These are phyloP conservation scores for Petrocephalus zakoni DNA, from an alignment of 2,113 vertebrate species.

Conservation along the genomic window DNA sequence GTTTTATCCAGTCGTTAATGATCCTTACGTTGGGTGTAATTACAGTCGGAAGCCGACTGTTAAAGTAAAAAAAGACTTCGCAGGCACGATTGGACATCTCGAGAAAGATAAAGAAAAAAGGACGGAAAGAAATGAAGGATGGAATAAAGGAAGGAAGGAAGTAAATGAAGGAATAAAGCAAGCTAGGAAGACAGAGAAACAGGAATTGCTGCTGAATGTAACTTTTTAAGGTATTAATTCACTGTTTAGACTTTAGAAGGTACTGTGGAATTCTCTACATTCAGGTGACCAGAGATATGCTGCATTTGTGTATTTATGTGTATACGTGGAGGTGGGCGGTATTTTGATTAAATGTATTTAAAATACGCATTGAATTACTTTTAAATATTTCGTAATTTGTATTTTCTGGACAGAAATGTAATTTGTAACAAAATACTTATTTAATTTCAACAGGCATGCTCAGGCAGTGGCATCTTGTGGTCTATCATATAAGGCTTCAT, in stretches of 20 bases:
- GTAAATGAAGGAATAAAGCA: too few species aligned
- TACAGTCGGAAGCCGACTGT: neutral
- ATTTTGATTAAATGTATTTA: too few species aligned
- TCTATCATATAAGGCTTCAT: too few species aligned
- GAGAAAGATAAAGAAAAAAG: neutral
- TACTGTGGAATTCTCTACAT: neutral
- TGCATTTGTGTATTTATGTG: too few species aligned
- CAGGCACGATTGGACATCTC: neutral
- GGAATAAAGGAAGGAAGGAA: too few species aligned
- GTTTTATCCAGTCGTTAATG: neutral
- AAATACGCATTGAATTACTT: too few species aligned
- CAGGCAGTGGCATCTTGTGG: too few species aligned
- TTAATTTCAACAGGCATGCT: too few species aligned
- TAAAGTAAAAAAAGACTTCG: neutral
- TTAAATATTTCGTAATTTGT: too few species aligned
- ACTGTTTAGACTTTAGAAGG: neutral
- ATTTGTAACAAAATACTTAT: too few species aligned
- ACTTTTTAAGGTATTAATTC: neutral
- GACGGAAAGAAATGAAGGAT: neutral
- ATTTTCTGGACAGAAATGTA: too few species aligned
- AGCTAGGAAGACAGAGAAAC: neutral
- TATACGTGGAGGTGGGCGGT: too few species aligned
- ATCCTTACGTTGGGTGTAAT: neutral
- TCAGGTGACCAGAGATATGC: neutral
- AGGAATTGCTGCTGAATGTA: neutral